Evolutionary conservation across 2,797 vertebrate genomes (phyloP), one percentile per base, ranked within the genome.

Genomic region (Sandelia bainsii): DNA sequence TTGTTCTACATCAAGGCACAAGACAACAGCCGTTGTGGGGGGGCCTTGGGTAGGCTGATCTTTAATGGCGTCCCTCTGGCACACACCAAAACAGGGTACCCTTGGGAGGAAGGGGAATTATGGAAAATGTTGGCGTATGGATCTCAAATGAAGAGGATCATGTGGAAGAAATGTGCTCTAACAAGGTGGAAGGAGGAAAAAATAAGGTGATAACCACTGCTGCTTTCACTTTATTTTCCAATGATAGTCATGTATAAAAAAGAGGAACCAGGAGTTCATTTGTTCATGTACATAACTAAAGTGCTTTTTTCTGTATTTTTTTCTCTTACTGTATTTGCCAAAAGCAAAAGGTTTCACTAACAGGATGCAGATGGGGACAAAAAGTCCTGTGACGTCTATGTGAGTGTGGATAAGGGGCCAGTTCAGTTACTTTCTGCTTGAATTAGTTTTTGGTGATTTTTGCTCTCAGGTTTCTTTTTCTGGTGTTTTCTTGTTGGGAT

Each of bases 1-100:
- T 93, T 94, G 93, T 92, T 95, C 93, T 93, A 95, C 94, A 95
- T 94, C 93, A 95, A 96, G 95, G 94, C 94, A 95, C 93, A 92
- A 93, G 94, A 95, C 95, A 93, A 92, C 93, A 78, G 59, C 91
- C 92, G 93, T 90, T 93, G 91, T 93, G 90, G 92, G 87, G 89
- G 79, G 73, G 85, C 87, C 93, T 93, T 92, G 89, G 91, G 92
- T 91, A 88, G 89, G 94, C 94, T 91, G 92, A 93, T 92, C 87
- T 89, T 92, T 88, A 90, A 91, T 93, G 88, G 89, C 89, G 87
- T 94, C 93, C 93, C 87, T 91, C 91, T 77, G 90, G 92, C 77
- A 90, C 86, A 86, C 80, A 77, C 77, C 71, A 87, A 80, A 84
- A 82, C 80, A 61, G 83, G 83, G 49, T 25, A 73, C 73, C 74